Evolutionary conservation across 2,797 vertebrate genomes (phyloP), one percentile per base, ranked within the genome.

Genomic region (Phoebastria nigripes): DNA sequence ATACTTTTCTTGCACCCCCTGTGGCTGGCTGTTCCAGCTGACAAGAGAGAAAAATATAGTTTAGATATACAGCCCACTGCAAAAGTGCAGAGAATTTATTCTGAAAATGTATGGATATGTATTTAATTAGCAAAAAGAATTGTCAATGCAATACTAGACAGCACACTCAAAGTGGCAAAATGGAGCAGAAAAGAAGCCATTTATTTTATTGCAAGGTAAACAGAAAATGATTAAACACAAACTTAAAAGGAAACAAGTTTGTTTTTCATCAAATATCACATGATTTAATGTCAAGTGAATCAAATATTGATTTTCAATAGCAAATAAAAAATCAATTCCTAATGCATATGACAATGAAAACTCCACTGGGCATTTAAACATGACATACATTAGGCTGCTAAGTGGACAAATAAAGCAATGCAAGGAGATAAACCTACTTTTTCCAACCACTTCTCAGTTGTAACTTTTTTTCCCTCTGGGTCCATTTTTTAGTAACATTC

Each of bases 251-350:
- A 86, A 94, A 83, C 10, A 67, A 93, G 49, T 66, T 35, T 21
- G 10, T 4, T 91, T 97, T 96, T 93, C 92, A 79, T 58, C 28
- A 90, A 93, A 92, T 91, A 80, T 24, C 51, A 67, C 55, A 80
- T 69, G 46, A 73, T 54, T 82, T 94, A 91, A 89, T 41, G 55
- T 82, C 11, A 79, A 81, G 80, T 59, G 6, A 72, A 90, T 77
- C 51, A 92, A 92, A 90, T 54, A 55, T 85, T 95, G 93, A 74
- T 92, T 96, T 97, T 97, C 90, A 95, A 87, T 82, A 94, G 46
- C 28, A 96, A 94, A 94, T 61, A n/a, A 78, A 59, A 94, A 81
- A 65, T 78, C 28, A 73, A 82, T 82, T 89, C 67, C 72, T 74
- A 49, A 77, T 44, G 21, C 31, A 79, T 49, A 87, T 54, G 25